Evolutionary conservation across 2,888 invertebrate genomes (phyloP), one percentile per base, ranked within the genome.

Genomic region (Orthonychiurus folsomi): DNA sequence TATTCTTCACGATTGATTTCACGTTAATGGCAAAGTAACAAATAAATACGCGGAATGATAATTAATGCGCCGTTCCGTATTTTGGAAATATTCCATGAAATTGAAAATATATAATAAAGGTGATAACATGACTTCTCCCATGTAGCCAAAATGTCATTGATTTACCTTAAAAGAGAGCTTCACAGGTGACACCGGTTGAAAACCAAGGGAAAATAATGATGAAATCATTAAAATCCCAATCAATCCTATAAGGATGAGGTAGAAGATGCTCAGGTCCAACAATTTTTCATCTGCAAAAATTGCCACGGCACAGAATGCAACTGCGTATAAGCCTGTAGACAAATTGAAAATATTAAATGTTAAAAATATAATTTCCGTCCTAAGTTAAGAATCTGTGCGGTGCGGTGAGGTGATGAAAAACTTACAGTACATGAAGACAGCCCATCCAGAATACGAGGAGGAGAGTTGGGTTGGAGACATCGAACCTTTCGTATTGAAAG

Each of bases 391-490:
- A n/a, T n/a, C n/a, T n/a, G n/a, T n/a, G n/a, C n/a, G n/a, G n/a
- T n/a, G n/a, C n/a, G n/a, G n/a, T n/a, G n/a, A n/a, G n/a, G n/a
- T n/a, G n/a, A n/a, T n/a, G n/a, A n/a, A 47, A 25, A 23, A 52
- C 68, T 67, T 64, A 73, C 74, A 72, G 58, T 68, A 73, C 2
- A 62, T 2, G 1, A 71, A 47, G 21, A 73, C 72, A 9, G 66
- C 68, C 65, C 59, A 67, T 56, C 67, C 66, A 9, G 72, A 71
- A 25, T 69, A 69, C 3, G 63, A 62, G 1, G 73, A 66, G 3
- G 73, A 66, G 3, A 71, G 52, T 12, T 63, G 62, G 1, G 69
- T 73, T 18, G 74, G 71, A 25, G 66, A 15, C 2, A 9, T 20
- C 12, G 2, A 37, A 9, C 24, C n/a, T 2, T 37, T 28, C 9